Conservation (phyloP, 2,113 vertebrate genomes). For the Excalfactoria chinensis region DNA sequence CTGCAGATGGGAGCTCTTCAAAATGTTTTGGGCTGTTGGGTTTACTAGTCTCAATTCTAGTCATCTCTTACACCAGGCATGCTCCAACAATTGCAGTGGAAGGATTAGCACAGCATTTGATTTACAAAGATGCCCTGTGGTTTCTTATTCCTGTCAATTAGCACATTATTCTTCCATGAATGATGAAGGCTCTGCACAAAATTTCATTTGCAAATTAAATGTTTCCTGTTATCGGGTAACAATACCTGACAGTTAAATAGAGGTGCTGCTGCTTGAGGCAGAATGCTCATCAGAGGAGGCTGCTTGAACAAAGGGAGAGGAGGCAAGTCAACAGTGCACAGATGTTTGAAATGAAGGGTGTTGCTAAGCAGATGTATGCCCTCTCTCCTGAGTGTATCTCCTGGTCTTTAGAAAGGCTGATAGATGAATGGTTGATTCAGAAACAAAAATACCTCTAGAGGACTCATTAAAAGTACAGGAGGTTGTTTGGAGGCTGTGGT, state of each 20-base stretch:
- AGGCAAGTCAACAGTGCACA: slow-evolving; percentile 29
- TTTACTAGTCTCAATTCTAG: background rate
- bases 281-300: slow-evolving; percentile 20
- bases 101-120: slow-evolving; percentile 19
- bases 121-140: slow-evolving; percentile 37
- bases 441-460: background rate
- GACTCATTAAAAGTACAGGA: background rate
- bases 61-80: background rate
- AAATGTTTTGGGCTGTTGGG: background rate
- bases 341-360: slow-evolving; percentile 9
- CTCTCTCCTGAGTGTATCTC: background rate
- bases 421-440: background rate
- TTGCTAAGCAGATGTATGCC: background rate
- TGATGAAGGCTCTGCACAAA: slow-evolving; percentile 4
- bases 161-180: slow-evolving; percentile 56
- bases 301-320: background rate
- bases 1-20: background rate
- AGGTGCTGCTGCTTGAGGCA: background rate
- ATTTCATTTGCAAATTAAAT: slow-evolving; percentile 75
- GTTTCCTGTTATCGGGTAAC: slow-evolving; percentile 55
- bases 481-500: fast-evolving
- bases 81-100: background rate
- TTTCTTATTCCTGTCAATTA: slow-evolving; percentile 72
- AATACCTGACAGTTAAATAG: slow-evolving; percentile 62
- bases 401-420: background rate